Evolutionary conservation across 2,113 vertebrate genomes (phyloP).

Genomic region (Ranitomeya imitator): DNA sequence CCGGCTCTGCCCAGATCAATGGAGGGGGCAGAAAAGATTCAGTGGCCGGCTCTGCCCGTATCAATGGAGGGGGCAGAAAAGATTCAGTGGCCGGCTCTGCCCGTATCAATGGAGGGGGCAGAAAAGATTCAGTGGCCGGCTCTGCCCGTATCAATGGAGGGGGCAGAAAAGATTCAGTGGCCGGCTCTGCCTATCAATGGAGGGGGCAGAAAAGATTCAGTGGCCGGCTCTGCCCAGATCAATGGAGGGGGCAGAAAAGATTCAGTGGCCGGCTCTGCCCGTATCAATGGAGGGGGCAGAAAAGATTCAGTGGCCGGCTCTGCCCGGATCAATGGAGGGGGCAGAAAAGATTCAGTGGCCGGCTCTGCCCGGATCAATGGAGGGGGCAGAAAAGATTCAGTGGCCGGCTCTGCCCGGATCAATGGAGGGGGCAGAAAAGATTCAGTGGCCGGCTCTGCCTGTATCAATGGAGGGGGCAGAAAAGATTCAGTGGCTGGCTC

Average conservation of each 20-base stretch:
- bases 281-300: too few species aligned
- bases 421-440: too few species aligned
- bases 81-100: too few species aligned
- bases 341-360: too few species aligned
- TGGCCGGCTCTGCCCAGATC: neutral
- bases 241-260: too few species aligned
- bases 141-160: neutral
- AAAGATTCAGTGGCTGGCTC: neutral
- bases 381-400: too few species aligned
- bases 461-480: too few species aligned
- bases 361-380: neutral
- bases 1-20: too few species aligned
- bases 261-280: neutral
- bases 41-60: too few species aligned
- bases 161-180: neutral
- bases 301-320: neutral
- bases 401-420: neutral
- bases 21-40: neutral
- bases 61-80: neutral
- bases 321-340: too few species aligned
- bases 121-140: neutral
- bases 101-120: neutral
- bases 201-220: neutral
- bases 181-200: too few species aligned
- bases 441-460: neutral